These are phyloP conservation scores for Deroplatys truncata DNA, from an alignment of 2,888 invertebrate species.

Conservation along the genomic window DNA sequence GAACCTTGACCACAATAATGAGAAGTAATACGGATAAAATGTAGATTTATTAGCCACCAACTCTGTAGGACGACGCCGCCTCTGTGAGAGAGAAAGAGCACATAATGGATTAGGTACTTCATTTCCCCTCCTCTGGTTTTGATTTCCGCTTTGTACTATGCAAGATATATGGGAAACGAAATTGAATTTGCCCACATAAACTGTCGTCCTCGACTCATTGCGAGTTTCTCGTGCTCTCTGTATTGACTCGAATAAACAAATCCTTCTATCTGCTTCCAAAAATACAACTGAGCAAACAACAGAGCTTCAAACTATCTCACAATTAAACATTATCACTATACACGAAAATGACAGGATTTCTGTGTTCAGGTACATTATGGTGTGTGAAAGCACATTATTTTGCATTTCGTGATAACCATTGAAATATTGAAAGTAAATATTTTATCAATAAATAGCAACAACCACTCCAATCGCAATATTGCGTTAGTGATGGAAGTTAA, in stretches of 20 bases:
- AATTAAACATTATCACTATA: no score
- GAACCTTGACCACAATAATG: neutral
- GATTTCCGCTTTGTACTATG: conserved; percentile 13
- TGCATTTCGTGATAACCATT: no score
- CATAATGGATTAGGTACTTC: conserved; percentile 9
- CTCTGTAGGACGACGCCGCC: neutral
- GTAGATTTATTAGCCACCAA: neutral
- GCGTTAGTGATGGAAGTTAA: no score
- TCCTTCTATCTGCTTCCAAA: no score
- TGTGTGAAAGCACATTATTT: no score
- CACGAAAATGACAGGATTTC: no score
- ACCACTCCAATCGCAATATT: no score
- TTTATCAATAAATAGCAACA: no score
- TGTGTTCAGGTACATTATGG: no score
- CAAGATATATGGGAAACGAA: conserved; percentile 12
- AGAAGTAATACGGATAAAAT: neutral
- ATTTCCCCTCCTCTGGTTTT: conserved; percentile 7
- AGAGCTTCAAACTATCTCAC: no score
- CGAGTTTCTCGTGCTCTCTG: neutral
- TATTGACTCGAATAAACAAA: neutral
- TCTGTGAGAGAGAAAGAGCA: neutral
- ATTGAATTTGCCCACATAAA: conserved; percentile 14
- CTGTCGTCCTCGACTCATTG: conserved; percentile 2
- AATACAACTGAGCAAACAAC: no score
- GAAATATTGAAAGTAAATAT: no score